Evolutionary conservation across 2,888 invertebrate genomes (phyloP).

Genomic region (Polietes domitor): DNA sequence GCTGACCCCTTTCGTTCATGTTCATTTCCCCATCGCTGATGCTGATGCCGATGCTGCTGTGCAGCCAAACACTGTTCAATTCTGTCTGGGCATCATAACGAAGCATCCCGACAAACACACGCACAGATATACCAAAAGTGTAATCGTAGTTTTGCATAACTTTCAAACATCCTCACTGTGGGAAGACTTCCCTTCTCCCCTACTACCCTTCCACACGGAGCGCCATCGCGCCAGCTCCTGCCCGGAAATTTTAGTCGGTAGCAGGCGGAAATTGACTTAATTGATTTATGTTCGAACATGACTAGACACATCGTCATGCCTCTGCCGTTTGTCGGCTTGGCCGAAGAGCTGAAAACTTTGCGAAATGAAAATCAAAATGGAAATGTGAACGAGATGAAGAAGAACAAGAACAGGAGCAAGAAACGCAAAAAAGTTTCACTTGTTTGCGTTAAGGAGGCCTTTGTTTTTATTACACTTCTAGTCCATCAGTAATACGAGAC

Average conservation of each 20-base stretch:
- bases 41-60: conserved; percentile 1
- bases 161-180: conserved; percentile 38
- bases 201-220: not conserved
- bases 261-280: conserved; percentile 81
- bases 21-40: conserved; percentile 42
- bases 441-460: conserved; percentile 43
- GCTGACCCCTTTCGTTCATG: conserved; percentile 53
- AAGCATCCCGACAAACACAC: too few species aligned
- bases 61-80: not conserved
- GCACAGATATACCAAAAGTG: conserved; percentile 14
- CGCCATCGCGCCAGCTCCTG: conserved; percentile 23
- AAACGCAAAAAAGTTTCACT: conserved; percentile 46
- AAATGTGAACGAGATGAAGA: not conserved
- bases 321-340: conserved; percentile 18
- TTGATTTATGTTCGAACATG: conserved; percentile 79
- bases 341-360: conserved; percentile 7
- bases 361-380: conserved; percentile 36
- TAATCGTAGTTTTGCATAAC: conserved; percentile 64
- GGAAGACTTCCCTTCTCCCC: not conserved
- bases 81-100: not conserved
- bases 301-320: conserved; percentile 70
- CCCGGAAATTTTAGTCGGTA: conserved; percentile 70
- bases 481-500: conserved; percentile 42
- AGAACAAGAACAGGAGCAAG: not conserved
- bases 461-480: conserved; percentile 59